These are phyloP conservation scores for Geotrupes spiniger DNA, from an alignment of 2,888 invertebrate genomes.

Conservation along the genomic window DNA sequence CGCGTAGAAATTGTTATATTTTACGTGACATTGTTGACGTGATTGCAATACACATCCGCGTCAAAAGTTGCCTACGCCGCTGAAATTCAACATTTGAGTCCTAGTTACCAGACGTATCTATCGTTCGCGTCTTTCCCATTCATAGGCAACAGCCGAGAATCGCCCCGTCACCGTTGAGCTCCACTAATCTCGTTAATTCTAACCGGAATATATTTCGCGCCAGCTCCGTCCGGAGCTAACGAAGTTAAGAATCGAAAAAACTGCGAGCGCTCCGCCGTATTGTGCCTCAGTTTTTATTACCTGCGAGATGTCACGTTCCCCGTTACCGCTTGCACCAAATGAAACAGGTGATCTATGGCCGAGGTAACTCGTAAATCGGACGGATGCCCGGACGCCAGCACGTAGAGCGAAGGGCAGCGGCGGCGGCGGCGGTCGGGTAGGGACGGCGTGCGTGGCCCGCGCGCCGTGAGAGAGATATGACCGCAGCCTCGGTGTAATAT, in stretches of 20 bases:
- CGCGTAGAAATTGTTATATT: too few relatives aligned
- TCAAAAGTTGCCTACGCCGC: too few relatives aligned
- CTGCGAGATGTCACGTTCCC: constrained; percentile 39
- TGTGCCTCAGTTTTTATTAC: constrained; percentile 35
- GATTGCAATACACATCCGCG: too few relatives aligned
- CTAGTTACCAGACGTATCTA: too few relatives aligned
- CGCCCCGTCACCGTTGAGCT: too few relatives aligned
- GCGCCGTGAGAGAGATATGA: constrained; percentile 18
- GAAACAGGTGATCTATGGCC: constrained; percentile 41
- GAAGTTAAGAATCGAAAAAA: neutral
- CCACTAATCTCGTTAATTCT: too few relatives aligned
- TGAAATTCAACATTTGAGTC: too few relatives aligned
- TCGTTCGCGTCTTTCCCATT: too few relatives aligned
- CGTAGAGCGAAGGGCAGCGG: constrained; percentile 7
- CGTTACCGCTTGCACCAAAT: constrained; percentile 38
- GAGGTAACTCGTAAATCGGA: constrained; percentile 37
- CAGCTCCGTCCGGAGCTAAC: neutral
- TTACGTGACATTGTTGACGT: too few relatives aligned
- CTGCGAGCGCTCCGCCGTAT: neutral
- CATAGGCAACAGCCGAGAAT: too few relatives aligned
- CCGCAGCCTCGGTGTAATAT: constrained; percentile 21
- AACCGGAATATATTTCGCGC: too few relatives aligned
- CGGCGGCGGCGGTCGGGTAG: neutral
- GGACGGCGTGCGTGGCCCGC: constrained; percentile 1
- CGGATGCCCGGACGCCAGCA: constrained; percentile 24